phyloP scores from a whole-genome alignment of 1,140 invertebrate genomes.

The Apocrypta bakeri region DNA sequence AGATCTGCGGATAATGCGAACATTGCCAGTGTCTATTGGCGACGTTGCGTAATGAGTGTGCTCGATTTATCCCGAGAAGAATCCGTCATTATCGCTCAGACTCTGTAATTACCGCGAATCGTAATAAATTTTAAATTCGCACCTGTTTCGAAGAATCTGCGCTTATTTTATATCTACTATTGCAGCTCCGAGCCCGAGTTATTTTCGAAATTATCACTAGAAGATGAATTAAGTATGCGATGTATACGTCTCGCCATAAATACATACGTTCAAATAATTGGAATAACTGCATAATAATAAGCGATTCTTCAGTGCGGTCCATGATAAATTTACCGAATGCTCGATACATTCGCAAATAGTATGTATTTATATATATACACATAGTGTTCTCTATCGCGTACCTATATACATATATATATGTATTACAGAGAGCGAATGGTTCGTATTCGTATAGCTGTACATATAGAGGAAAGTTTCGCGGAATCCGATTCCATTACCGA shows the following conservation, averaged over 20 bases:
- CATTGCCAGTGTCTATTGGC: too few species aligned
- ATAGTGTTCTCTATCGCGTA: too few species aligned
- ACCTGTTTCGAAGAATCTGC: not conserved
- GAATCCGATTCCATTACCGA: slow-evolving; percentile 16
- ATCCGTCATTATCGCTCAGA: not conserved
- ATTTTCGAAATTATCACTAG: not conserved
- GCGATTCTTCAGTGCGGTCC: not conserved
- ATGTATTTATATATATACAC: too few species aligned
- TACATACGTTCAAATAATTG: too few species aligned
- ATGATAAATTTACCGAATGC: not conserved
- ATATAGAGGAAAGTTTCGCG: not conserved
- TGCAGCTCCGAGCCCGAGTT: too few species aligned
- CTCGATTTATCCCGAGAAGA: not conserved
- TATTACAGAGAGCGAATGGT: too few species aligned
- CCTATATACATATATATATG: too few species aligned
- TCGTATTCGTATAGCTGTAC: not conserved
- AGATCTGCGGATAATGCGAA: too few species aligned
- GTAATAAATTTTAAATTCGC: not conserved
- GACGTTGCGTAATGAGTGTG: not conserved
- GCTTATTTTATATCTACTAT: too few species aligned
- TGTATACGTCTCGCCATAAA: too few species aligned
- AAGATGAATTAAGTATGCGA: too few species aligned
- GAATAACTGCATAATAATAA: not conserved
- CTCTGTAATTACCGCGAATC: not conserved
- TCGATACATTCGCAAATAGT: too few species aligned